Evolutionary conservation across 2,888 invertebrate species (phyloP).

Genomic region (Andrena camellia): DNA sequence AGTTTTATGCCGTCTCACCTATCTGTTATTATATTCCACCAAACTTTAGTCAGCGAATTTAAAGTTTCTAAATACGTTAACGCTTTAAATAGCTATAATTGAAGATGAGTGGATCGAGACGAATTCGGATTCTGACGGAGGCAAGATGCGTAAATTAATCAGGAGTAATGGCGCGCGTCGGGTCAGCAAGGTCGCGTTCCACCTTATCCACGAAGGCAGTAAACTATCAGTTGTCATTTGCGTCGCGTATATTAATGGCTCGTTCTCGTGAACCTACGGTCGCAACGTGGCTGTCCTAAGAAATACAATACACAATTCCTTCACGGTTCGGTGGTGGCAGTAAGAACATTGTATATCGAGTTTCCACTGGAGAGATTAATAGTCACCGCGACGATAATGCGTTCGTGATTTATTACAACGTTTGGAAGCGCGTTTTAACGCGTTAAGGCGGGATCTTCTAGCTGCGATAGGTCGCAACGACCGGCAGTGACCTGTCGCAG

Average conservation of each 20-base stretch:
- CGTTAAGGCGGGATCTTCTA: no score
- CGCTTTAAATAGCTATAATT: no score
- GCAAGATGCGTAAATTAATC: conserved; percentile 40
- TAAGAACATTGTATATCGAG: conserved; percentile 45
- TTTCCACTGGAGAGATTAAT: conserved; percentile 48
- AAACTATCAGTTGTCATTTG: conserved; percentile 50
- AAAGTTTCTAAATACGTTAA: no score
- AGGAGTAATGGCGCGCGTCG: conserved; percentile 29
- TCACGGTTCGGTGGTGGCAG: conserved; percentile 39
- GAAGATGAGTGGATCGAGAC: not conserved
- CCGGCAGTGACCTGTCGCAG: no score
- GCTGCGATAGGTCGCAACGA: no score
- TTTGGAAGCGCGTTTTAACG: conserved; percentile 11
- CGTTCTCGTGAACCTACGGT: not conserved
- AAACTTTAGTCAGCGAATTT: no score
- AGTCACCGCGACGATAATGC: conserved; percentile 23
- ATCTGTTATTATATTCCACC: no score
- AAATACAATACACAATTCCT: conserved; percentile 40
- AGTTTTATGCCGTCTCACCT: no score
- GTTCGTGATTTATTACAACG: conserved; percentile 41
- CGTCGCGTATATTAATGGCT: conserved; percentile 18
- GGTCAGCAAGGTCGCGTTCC: conserved; percentile 32
- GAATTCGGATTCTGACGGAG: not conserved
- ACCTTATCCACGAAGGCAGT: conserved; percentile 40
- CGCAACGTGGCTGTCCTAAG: not conserved